phyloP scores from a whole-genome alignment of 2,113 vertebrate genomes.

The Barbus barbus region DNA sequence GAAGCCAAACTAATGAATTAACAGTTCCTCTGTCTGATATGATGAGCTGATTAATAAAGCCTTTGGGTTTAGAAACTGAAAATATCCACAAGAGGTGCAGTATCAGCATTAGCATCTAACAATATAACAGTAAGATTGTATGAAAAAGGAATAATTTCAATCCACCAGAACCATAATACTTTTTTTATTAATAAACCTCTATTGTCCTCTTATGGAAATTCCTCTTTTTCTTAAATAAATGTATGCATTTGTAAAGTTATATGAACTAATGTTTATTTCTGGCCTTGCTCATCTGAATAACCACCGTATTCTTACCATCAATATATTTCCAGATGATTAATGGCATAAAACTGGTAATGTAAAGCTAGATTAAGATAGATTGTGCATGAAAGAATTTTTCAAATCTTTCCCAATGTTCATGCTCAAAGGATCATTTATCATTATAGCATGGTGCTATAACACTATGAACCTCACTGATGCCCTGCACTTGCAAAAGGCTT shows the following conservation, averaged over 20 bases:
- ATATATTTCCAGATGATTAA: neutral
- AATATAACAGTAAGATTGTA: no score
- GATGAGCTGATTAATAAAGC: constrained; percentile 5
- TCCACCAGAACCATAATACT: neutral
- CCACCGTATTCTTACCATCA: neutral
- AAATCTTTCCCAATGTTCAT: neutral
- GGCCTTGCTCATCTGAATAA: neutral
- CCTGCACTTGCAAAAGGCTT: neutral
- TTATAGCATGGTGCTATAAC: neutral
- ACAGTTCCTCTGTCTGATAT: neutral
- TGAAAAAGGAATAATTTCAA: neutral
- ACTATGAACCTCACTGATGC: neutral
- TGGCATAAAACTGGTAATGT: neutral
- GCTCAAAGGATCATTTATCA: constrained; percentile 3
- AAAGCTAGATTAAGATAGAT: neutral
- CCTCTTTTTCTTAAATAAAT: neutral
- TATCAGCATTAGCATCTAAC: no score
- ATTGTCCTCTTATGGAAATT: neutral
- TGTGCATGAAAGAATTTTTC: neutral
- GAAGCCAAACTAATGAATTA: neutral
- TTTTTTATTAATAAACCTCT: neutral
- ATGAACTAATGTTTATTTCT: neutral
- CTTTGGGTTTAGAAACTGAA: neutral
- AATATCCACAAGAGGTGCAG: neutral
- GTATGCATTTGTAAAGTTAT: neutral